These are phyloP conservation scores for Cosmia pyralina DNA, from an alignment of 2,888 invertebrate genomes.

Conservation along the genomic window DNA sequence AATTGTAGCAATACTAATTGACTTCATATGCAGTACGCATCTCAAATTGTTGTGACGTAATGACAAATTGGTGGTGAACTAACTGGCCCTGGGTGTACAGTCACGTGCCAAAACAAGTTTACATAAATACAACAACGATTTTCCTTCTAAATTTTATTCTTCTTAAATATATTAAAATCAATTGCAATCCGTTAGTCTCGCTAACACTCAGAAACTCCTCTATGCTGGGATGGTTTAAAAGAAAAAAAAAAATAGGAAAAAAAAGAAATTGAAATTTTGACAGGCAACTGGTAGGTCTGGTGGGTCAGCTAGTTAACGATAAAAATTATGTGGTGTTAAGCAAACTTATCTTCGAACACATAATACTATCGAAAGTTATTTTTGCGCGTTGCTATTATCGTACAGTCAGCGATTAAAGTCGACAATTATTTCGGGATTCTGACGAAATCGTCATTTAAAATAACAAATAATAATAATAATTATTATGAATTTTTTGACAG, in stretches of 20 bases:
- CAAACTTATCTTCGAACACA: not conserved
- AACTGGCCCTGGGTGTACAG: constrained; percentile 6
- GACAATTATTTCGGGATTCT: not conserved
- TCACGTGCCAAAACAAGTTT: not conserved
- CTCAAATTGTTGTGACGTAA: constrained; percentile 28
- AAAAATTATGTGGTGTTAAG: not conserved
- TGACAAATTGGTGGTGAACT: not conserved
- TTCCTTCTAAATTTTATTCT: not conserved
- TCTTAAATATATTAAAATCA: too few species aligned
- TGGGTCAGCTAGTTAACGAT: too few species aligned
- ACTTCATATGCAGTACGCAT: constrained; percentile 1
- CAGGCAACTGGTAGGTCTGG: too few species aligned
- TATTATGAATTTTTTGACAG: too few species aligned
- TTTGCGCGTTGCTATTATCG: not conserved
- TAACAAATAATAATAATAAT: not conserved
- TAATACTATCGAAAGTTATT: not conserved
- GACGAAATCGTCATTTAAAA: not conserved
- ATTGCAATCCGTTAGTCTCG: too few species aligned
- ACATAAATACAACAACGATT: not conserved
- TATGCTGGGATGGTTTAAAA: too few species aligned
- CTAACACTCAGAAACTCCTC: too few species aligned
- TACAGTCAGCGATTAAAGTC: not conserved
- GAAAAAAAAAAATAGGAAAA: too few species aligned
- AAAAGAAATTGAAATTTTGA: too few species aligned
- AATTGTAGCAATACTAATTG: constrained; percentile 26